Evolutionary conservation across 2,797 vertebrate species (phyloP).

Genomic region (Phalloptychus januarius): DNA sequence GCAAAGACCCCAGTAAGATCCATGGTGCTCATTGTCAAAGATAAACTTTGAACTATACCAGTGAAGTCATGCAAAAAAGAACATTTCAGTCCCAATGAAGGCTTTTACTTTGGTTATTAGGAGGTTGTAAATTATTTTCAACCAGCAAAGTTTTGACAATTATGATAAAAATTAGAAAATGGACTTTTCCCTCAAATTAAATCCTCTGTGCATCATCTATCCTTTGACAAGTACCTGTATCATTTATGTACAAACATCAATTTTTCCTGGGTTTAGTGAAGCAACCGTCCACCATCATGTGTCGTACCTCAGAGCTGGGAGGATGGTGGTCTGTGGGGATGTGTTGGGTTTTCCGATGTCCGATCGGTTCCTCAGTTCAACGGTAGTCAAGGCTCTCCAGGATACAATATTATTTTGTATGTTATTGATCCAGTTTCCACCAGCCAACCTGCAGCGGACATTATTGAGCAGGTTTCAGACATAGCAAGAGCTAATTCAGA

Average conservation of each 20-base stretch:
- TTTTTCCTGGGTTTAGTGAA: not conserved
- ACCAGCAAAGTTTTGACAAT: not conserved
- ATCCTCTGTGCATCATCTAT: not conserved
- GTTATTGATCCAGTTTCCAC: not conserved
- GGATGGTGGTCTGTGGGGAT: slow-evolving; percentile 56
- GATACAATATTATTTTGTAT: rapidly evolving
- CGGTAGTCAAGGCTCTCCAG: slow-evolving; percentile 28
- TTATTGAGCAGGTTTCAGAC: not conserved
- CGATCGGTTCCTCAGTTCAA: slow-evolving; percentile 55
- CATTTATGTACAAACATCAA: not conserved
- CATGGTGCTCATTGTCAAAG: not conserved
- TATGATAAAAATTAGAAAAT: not conserved
- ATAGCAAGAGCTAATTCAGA: not conserved
- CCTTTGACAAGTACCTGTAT: not conserved
- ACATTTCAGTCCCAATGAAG: not conserved
- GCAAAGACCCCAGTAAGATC: not conserved
- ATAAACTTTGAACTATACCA: not conserved
- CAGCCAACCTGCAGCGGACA: not conserved
- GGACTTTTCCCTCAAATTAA: not conserved
- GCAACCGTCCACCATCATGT: no score
- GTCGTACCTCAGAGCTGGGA: slow-evolving; percentile 48
- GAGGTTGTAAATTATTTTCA: not conserved
- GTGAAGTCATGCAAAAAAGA: not conserved
- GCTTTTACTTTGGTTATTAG: not conserved
- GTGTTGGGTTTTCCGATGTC: slow-evolving; percentile 52